Evolutionary conservation across 2,113 vertebrate species (phyloP), one percentile per base, ranked within the genome.

Genomic region (Platycercus adscitus): DNA sequence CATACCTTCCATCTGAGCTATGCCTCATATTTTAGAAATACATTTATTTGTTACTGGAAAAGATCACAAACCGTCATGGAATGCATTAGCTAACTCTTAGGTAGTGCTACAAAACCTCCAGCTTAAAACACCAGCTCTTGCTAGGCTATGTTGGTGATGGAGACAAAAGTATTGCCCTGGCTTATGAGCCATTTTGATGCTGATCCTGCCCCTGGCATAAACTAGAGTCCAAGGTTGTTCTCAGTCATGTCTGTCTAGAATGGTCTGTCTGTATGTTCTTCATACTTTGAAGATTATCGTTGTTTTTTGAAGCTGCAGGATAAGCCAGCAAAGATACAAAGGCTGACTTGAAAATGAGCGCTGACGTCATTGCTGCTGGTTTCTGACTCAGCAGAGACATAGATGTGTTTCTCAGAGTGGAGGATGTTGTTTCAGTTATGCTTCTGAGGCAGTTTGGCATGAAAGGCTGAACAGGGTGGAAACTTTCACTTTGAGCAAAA

Each of bases 401-500:
- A 71, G 65, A 75, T 52, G 56, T 44, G 44, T 92, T 93, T 92
- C 71, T 95, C 20, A 0, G 52, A 72, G 61, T 39, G 66, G 73
- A 95, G 91, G 86, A 89, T 80, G 86, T 86, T 93, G 50, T 86
- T 92, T 93, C 95, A 85, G 90, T 95, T 92, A 63, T 0, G 7
- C 28, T 85, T 82, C 87, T 69, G 89, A 87, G 75, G 55, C 77
- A 79, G 91, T 89, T 92, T 69, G 5, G 0, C 49, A n/a, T 50
- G 66, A 94, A 87, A 91, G 41, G 23, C 61, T 56, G 58, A 94
- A 53, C 52, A 73, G 84, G 75, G 75, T 0, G 17, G 84, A 89
- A 96, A 92, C 95, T 96, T 96, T 87, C 94, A 82, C 79, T 96
- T 86, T 97, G 96, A 97, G 95, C 87, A 95, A 95, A 81, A 79